Percentiles rank a stretch among this genome's conserved stretches.
Conservation (phyloP, 1,140 invertebrate genomes). For the Zaprionus nigranus region DNA sequence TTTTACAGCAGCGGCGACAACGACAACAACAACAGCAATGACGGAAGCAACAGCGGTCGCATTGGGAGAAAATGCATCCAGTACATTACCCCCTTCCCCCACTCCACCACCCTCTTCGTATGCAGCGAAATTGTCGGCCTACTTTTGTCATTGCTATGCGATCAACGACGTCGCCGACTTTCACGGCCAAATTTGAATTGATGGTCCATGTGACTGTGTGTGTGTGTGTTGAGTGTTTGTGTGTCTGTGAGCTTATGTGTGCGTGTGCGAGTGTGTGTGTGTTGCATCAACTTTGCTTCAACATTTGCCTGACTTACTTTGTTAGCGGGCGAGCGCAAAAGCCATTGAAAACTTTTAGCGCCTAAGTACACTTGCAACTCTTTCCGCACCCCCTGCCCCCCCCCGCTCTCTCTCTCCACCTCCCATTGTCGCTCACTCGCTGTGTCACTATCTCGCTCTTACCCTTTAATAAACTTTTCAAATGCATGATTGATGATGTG, state of each 20-base stretch:
- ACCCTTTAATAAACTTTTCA: slow-evolving; percentile 77
- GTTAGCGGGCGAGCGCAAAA: slow-evolving; percentile 53
- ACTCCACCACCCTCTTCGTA: neutral
- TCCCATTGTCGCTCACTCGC: neutral
- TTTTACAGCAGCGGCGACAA: slow-evolving; percentile 18
- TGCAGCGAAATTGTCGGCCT: slow-evolving; percentile 26
- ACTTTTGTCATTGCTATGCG: slow-evolving; percentile 57
- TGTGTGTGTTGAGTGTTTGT: slow-evolving; percentile 1
- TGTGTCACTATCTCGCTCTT: slow-evolving; percentile 4
- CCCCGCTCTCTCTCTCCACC: neutral
- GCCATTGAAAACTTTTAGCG: slow-evolving; percentile 78
- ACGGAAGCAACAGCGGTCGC: neutral
- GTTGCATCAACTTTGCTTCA: slow-evolving; percentile 51
- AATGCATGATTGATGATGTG: slow-evolving; percentile 81
- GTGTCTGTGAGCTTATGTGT: slow-evolving; percentile 5
- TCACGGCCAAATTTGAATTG: slow-evolving; percentile 54
- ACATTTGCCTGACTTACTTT: slow-evolving; percentile 49
- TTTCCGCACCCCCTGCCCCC: neutral
- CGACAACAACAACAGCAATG: neutral
- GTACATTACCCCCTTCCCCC: neutral
- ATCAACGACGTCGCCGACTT: slow-evolving; percentile 35
- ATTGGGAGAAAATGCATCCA: neutral
- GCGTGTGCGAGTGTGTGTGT: slow-evolving; percentile 11
- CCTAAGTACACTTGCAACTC: slow-evolving; percentile 67
- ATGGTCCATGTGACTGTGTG: slow-evolving; percentile 12